Evolutionary conservation across 2,113 vertebrate species (phyloP).

Genomic region (Oenanthe oenanthe): DNA sequence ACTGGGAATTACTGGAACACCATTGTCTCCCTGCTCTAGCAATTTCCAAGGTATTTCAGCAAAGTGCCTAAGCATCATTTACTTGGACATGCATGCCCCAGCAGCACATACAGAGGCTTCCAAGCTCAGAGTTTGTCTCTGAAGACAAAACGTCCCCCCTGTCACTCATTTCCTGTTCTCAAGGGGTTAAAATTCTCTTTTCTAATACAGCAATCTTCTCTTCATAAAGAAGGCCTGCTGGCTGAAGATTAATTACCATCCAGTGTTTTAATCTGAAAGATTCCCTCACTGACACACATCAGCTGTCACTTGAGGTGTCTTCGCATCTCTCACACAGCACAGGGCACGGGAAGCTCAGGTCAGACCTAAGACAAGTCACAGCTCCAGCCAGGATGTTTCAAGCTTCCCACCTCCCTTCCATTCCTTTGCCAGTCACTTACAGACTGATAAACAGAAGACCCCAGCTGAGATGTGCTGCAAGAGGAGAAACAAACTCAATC

Average conservation of each 20-base stretch:
- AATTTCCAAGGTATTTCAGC: not conserved
- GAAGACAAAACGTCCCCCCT: rapidly evolving
- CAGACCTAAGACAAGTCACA: not conserved
- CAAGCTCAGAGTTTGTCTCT: rapidly evolving
- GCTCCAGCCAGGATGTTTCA: rapidly evolving
- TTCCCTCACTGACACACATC: not conserved
- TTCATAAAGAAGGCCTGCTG: not conserved
- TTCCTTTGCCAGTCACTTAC: not conserved
- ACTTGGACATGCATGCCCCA: not conserved
- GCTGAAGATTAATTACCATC: not conserved
- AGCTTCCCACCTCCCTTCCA: not conserved
- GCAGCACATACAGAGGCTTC: not conserved
- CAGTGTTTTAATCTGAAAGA: not conserved
- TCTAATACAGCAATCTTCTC: not conserved
- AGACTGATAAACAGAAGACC: not conserved
- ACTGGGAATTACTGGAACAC: not conserved
- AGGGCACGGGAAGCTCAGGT: rapidly evolving
- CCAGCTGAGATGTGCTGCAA: not conserved
- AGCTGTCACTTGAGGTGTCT: not conserved
- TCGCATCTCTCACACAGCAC: not conserved
- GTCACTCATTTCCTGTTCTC: not conserved
- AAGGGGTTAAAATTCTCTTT: not conserved
- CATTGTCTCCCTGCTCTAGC: not conserved
- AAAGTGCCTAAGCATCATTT: not conserved
- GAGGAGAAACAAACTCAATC: not conserved